Base-by-base conservation (phyloP, 1,140 invertebrate genomes). In the Aphelenchoides fujianensis region DNA sequence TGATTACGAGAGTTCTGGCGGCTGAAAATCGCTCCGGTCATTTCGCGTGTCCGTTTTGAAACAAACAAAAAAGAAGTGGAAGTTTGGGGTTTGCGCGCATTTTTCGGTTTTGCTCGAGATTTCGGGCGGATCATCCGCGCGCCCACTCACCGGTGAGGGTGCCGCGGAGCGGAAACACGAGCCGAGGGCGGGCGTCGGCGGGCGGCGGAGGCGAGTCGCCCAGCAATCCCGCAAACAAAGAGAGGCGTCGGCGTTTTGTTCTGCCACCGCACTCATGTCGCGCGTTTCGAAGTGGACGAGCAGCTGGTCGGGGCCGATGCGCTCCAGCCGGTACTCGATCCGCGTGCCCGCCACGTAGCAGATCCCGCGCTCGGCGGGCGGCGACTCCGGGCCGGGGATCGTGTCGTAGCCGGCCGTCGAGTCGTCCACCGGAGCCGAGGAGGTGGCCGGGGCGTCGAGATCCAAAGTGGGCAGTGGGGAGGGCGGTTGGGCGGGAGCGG, bases 261-360 rank as follows among this genome's bases (percentile, higher is more conserved):
- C 5, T 59, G 19, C 5, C 55, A 5, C 55, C 7, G 5, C 55
- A 23, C 5, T 7, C 5, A 59, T 5, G 23, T 59, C 19, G 28
- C 55, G 5, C 12, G 27, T 66, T 35, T 66, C 16, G 31, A 19
- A 66, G 31, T 66, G 63, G 16, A 66, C 63, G 12, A 66, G 2
- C 16, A 66, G 36, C 19, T 59, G 55, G 5, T 19, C 55, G n/a
- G 59, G 59, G 31, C 63, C 63, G 27, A 37, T 34, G 2, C 63
- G 32, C 16, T 66, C 63, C 27, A 66, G 31, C 30, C n/a, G 36
- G 63, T 66, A 66, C 32, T 66, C 63, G 32, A 66, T 66, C 28
- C 63, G 1, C 2, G 19, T 66, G 2, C 63, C 63, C 1, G 9
- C 63, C 32, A 66, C 63, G 53, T 66, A 66, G 34, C 63, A 66